phyloP scores from a whole-genome alignment of 2,113 vertebrate species.

The Nestor notabilis region DNA sequence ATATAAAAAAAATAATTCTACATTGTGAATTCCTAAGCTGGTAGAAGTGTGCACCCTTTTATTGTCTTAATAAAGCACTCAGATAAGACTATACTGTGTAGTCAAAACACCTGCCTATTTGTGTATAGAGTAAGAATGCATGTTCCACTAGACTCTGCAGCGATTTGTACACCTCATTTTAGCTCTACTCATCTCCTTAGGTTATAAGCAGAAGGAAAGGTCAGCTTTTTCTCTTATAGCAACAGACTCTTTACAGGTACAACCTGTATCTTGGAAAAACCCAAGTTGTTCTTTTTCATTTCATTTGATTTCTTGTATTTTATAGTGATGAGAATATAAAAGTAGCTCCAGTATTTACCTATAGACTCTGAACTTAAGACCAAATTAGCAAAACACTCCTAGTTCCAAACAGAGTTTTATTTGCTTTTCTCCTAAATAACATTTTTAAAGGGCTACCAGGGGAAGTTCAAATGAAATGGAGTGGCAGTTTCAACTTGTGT shows the following conservation, averaged over 20 bases:
- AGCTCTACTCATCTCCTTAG: background rate
- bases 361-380: background rate
- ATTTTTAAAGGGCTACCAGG: background rate
- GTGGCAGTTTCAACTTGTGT: background rate
- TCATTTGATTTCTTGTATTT: background rate
- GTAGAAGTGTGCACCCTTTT: background rate
- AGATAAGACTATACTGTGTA: background rate
- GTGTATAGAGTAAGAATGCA: rapidly evolving
- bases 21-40: background rate
- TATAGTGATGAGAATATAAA: background rate
- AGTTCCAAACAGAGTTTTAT: background rate
- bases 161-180: background rate
- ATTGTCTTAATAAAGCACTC: background rate
- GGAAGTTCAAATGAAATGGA: background rate
- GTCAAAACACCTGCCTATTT: background rate
- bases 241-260: background rate
- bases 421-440: background rate
- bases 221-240: background rate
- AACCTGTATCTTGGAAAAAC: background rate
- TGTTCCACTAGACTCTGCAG: background rate
- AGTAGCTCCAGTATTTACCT: background rate
- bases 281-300: background rate
- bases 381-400: background rate
- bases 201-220: background rate
- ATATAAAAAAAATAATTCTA: background rate